These are phyloP conservation scores for Euwallacea fornicatus DNA, from an alignment of 1,140 invertebrate genomes.

Conservation along the genomic window DNA sequence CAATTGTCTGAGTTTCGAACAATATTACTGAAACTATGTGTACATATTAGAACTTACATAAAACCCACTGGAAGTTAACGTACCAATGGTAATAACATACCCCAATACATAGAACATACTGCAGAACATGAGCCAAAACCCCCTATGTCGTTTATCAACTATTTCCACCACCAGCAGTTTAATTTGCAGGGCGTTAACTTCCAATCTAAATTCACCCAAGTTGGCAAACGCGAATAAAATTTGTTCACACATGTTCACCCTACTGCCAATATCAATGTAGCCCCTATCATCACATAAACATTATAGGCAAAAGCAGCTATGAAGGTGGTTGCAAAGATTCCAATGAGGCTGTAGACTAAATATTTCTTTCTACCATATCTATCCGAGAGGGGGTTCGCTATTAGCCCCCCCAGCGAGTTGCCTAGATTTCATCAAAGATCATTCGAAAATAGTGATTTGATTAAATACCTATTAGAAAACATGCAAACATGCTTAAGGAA, in stretches of 20 bases:
- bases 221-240: not conserved
- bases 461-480: conserved; percentile 9
- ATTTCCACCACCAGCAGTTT: conserved; percentile 44
- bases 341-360: conserved; percentile 37
- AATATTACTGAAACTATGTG: conserved; percentile 15
- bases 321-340: conserved; percentile 43
- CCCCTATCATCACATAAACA: conserved; percentile 35
- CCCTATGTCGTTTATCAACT: conserved; percentile 38
- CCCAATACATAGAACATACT: conserved; percentile 42
- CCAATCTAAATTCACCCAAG: conserved; percentile 31
- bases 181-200: conserved; percentile 33
- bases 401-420: conserved; percentile 42
- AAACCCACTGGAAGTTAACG: not conserved
- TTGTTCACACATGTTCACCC: conserved; percentile 34
- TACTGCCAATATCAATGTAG: conserved; percentile 38
- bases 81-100: conserved; percentile 32
- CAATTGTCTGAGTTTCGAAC: conserved; percentile 16
- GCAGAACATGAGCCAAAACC: conserved; percentile 37
- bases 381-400: conserved; percentile 39
- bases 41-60: too few species aligned
- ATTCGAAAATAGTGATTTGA: not conserved
- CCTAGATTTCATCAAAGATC: conserved; percentile 24
- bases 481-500: conserved; percentile 16
- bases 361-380: conserved; percentile 45
- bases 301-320: conserved; percentile 44